Conservation (phyloP, 2,888 invertebrate genomes). For the Temnothorax ravouxi region DNA sequence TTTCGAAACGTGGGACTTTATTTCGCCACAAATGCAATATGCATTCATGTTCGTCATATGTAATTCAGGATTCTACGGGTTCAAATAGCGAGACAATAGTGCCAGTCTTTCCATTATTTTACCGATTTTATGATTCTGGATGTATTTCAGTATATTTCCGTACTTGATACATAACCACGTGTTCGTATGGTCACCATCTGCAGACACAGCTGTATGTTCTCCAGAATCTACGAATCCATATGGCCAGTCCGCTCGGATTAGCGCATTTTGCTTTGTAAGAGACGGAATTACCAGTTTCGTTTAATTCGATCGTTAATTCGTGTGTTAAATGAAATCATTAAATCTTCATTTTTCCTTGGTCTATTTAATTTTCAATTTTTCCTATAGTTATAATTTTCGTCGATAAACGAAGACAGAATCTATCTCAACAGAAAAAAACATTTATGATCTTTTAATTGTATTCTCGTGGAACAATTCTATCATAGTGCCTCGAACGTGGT, state of each 20-base stretch:
- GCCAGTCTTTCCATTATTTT: neutral
- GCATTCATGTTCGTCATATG: neutral
- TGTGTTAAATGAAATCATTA: neutral
- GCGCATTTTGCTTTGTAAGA: neutral
- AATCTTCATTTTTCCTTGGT: neutral
- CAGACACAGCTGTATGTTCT: slow-evolving; percentile 17
- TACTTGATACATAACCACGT: neutral
- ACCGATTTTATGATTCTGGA: slow-evolving; percentile 50
- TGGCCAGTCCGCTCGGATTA: slow-evolving; percentile 20
- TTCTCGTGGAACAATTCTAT: neutral
- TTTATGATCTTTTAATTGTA: neutral
- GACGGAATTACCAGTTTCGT: neutral
- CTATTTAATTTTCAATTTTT: slow-evolving; percentile 5
- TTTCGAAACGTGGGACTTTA: neutral
- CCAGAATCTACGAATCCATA: slow-evolving; percentile 17
- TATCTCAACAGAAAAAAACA: neutral
- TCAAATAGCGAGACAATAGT: neutral
- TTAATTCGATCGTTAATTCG: neutral
- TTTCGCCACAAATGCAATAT: neutral
- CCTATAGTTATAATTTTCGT: neutral
- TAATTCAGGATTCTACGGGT: neutral
- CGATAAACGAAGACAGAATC: neutral
- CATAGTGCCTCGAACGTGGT: neutral
- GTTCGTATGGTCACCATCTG: slow-evolving; percentile 64
- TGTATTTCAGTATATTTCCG: neutral